Conservation (phyloP, 2,113 vertebrate genomes). For the Nannobrachium achirus region DNA sequence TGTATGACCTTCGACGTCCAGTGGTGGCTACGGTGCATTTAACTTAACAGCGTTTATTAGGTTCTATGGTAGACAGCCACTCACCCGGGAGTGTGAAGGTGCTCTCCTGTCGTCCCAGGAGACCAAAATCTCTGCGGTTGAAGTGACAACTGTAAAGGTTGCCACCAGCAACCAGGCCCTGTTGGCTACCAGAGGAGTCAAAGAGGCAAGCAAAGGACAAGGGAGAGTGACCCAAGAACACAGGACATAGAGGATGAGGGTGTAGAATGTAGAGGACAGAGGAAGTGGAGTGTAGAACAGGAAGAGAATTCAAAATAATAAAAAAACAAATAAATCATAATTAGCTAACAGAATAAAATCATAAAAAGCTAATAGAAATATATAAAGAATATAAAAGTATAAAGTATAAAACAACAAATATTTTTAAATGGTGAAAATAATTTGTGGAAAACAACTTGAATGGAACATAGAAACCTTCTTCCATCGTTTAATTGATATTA, state of each 20-base stretch:
- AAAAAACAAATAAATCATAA: slow-evolving; percentile 11
- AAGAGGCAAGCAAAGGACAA: slow-evolving; percentile 22
- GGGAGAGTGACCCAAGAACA: background rate
- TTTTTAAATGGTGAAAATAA: background rate
- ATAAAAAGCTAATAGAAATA: background rate
- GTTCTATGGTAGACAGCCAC: background rate
- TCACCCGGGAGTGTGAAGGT: slow-evolving; percentile 60
- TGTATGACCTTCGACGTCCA: slow-evolving; percentile 20
- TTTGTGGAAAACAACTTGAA: slow-evolving; percentile 7
- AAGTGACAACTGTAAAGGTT: slow-evolving; percentile 76
- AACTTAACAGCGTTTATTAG: no score
- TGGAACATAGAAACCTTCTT: background rate
- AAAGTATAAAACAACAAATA: slow-evolving; percentile 12
- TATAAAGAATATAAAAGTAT: no score
- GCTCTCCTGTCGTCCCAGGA: slow-evolving; percentile 32
- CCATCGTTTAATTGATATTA: no score
- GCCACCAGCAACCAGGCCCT: slow-evolving; percentile 70
- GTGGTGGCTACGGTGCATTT: background rate
- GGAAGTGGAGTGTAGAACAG: background rate
- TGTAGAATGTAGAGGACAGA: background rate
- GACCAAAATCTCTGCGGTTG: slow-evolving; percentile 46
- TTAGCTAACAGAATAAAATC: slow-evolving; percentile 42
- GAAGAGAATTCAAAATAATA: background rate
- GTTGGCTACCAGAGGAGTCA: slow-evolving; percentile 55
- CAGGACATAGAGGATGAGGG: background rate